Percentiles rank a stretch among this genome's conserved stretches.
phyloP scores from a whole-genome alignment of 2,113 vertebrate species.

The Asarcornis scutulata region DNA sequence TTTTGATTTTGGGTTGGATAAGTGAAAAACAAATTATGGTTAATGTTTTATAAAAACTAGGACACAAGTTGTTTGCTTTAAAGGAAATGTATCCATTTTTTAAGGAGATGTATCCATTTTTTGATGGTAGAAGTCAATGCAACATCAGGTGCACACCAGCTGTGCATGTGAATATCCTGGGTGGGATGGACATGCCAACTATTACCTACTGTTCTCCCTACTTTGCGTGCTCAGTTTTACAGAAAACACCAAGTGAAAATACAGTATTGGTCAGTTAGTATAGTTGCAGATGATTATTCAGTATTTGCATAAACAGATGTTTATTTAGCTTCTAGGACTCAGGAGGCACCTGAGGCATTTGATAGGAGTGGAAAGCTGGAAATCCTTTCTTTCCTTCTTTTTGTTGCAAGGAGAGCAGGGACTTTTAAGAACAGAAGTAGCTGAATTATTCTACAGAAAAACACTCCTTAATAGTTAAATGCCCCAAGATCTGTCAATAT shows the following conservation, averaged over 20 bases:
- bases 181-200: neutral
- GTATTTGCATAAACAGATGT: neutral
- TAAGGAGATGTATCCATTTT: neutral
- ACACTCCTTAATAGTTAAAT: neutral
- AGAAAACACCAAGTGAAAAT: neutral
- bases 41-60: neutral
- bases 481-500: neutral
- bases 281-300: neutral
- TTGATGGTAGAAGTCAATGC: neutral
- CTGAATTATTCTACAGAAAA: neutral
- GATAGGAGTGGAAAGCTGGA: neutral
- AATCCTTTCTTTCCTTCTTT: neutral
- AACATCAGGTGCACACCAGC: rapidly evolving
- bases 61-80: neutral
- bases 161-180: neutral
- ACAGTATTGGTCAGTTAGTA: rapidly evolving
- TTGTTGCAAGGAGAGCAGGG: neutral
- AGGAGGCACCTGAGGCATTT: neutral
- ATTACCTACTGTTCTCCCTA: neutral
- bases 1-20: neutral
- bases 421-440: neutral
- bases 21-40: neutral
- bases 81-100: neutral
- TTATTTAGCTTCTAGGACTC: neutral
- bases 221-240: neutral